Evolutionary conservation across 2,888 invertebrate genomes (phyloP), one percentile per base, ranked within the genome.

Genomic region (Melanophora roralis): DNA sequence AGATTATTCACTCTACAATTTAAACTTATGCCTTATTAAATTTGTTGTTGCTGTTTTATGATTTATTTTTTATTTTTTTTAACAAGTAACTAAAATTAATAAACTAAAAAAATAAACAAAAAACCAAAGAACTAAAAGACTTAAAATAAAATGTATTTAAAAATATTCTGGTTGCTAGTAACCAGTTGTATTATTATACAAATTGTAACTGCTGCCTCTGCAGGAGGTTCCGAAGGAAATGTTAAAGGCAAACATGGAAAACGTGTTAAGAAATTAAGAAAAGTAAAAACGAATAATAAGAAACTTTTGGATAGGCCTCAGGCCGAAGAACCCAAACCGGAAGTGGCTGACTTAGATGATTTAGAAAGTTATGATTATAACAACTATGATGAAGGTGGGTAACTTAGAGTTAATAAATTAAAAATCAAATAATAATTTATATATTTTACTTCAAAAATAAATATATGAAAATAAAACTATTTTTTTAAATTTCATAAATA

Each of bases 341-440:
- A 79, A 55, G 83, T 82, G 5, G 84, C 86, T 1, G 82, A 71
- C 16, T 32, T 78, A n/a, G 84, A 84, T 9, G 86, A 85, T 38
- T 82, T 86, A 49, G 86, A 85, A 1, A 82, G 79, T 14, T 78
- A 82, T 38, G 84, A 84, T 32, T 84, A 85, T 40, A 83, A 82
- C 49, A 84, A 78, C 40, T 84, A 86, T 38, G 84, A 86, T 19
- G 85, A 85, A 59, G 85, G 84, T 40, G 82, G 83, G 81, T 36
- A 6, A 2, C n/a, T n/a, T n/a, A n/a, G n/a, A n/a, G n/a, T n/a
- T n/a, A n/a, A n/a, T n/a, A n/a, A n/a, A n/a, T n/a, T n/a, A n/a
- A n/a, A n/a, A n/a, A n/a, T n/a, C n/a, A n/a, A n/a, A n/a, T n/a
- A n/a, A n/a, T n/a, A n/a, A n/a, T n/a, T n/a, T n/a, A n/a, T n/a